Conservation (phyloP, 2,797 vertebrate species). For the Phylloscopus collybita region DNA sequence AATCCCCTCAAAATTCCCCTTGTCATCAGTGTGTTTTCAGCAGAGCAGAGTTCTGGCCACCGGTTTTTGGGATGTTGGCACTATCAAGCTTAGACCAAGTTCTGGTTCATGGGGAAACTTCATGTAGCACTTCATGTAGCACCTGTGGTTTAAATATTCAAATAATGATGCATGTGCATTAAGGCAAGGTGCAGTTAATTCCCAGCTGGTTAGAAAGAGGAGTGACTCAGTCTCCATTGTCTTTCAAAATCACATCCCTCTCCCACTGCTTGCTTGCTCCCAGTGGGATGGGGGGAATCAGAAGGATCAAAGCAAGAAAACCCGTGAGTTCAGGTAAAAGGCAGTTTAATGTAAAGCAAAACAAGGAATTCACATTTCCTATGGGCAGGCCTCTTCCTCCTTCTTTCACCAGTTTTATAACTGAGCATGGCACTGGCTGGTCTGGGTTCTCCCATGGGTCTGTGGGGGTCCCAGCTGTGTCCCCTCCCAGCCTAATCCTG, state of each 20-base stretch:
- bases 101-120: background rate
- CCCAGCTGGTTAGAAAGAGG: background rate
- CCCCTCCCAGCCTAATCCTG: background rate
- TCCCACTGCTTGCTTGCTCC: background rate
- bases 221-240: background rate
- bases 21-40: background rate
- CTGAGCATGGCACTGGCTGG: background rate
- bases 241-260: background rate
- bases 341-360: background rate
- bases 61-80: background rate
- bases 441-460: background rate
- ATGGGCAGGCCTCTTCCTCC: background rate
- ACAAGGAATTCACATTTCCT: background rate
- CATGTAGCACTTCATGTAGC: background rate
- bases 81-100: background rate
- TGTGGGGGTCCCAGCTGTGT: background rate
- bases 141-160: background rate
- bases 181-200: background rate
- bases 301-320: background rate
- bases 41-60: background rate
- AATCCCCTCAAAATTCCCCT: background rate
- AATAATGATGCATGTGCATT: background rate
- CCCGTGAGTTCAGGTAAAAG: background rate
- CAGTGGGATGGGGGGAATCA: background rate
- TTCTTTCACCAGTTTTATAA: background rate